Evolutionary conservation across 1,140 invertebrate species (phyloP).

Genomic region (Drosophila sturtevanti): DNA sequence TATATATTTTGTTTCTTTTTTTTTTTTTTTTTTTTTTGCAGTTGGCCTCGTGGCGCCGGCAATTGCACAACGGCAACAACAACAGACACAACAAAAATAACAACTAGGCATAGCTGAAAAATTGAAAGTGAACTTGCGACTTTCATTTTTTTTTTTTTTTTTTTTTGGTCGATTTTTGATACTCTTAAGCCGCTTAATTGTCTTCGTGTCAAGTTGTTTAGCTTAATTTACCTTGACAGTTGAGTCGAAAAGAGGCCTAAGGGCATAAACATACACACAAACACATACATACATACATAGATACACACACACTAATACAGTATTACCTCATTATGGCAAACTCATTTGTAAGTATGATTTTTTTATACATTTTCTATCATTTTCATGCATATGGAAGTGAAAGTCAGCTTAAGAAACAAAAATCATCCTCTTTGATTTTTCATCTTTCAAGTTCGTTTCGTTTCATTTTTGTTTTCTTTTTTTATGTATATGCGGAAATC

Average conservation of each 20-base stretch:
- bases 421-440: background rate
- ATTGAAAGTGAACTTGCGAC: constrained; percentile 80
- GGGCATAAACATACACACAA: constrained; percentile 34
- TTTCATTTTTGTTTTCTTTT: background rate
- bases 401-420: background rate
- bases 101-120: constrained; percentile 47
- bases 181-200: constrained; percentile 77
- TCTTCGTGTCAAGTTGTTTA: constrained; percentile 74
- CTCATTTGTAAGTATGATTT: constrained; percentile 67
- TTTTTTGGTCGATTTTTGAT: constrained; percentile 65
- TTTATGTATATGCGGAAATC: too few relatives aligned
- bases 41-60: constrained; percentile 76
- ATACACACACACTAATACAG: constrained; percentile 23
- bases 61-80: constrained; percentile 68
- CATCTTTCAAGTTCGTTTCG: constrained; percentile 63
- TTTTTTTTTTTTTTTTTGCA: constrained; percentile 32
- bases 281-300: constrained; percentile 18
- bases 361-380: constrained; percentile 25
- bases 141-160: too few relatives aligned
- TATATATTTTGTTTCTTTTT: constrained; percentile 23
- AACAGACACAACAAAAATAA: constrained; percentile 22
- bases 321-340: constrained; percentile 15
- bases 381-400: constrained; percentile 58
- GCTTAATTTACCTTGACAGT: constrained; percentile 74
- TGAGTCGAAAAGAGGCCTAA: constrained; percentile 36